These are phyloP conservation scores for Clusia tigrina DNA, from an alignment of 2,888 invertebrate species.

Conservation along the genomic window DNA sequence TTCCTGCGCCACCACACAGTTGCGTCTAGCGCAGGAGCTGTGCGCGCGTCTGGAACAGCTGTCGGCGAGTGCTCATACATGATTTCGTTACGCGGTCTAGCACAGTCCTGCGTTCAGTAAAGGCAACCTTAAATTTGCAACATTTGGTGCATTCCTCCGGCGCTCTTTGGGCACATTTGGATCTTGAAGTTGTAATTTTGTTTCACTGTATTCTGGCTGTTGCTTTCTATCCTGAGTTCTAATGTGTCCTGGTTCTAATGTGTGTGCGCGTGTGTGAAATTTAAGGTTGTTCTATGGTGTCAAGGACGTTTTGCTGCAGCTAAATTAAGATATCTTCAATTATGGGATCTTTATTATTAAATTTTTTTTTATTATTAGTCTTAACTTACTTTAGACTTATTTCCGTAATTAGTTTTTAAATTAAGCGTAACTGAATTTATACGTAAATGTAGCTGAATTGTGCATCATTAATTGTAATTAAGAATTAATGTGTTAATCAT, in stretches of 20 bases:
- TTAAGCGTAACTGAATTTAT: background rate
- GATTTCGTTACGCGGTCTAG: slow-evolving; percentile 45
- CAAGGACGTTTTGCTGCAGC: too few species aligned
- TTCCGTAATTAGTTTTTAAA: background rate
- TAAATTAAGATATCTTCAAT: too few species aligned
- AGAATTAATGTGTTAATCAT: background rate
- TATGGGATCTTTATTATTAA: slow-evolving; percentile 1
- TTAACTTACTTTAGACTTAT: slow-evolving; percentile 5
- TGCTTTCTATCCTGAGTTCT: too few species aligned
- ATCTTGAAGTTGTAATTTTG: too few species aligned
- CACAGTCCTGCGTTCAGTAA: background rate
- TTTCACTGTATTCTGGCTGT: too few species aligned
- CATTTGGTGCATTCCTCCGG: too few species aligned
- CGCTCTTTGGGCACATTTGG: too few species aligned
- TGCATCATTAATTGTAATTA: slow-evolving; percentile 2
- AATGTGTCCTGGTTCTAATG: too few species aligned
- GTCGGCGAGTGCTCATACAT: slow-evolving; percentile 64
- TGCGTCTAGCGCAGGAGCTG: slow-evolving; percentile 66
- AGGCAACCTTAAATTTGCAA: background rate
- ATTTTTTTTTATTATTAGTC: background rate
- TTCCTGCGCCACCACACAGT: slow-evolving; percentile 56
- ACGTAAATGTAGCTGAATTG: slow-evolving; percentile 1
- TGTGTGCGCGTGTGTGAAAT: too few species aligned
- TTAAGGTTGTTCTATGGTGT: too few species aligned
- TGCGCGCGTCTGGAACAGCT: slow-evolving; percentile 68